Conservation (phyloP, 2,797 vertebrate species). For the Falco cherrug region DNA sequence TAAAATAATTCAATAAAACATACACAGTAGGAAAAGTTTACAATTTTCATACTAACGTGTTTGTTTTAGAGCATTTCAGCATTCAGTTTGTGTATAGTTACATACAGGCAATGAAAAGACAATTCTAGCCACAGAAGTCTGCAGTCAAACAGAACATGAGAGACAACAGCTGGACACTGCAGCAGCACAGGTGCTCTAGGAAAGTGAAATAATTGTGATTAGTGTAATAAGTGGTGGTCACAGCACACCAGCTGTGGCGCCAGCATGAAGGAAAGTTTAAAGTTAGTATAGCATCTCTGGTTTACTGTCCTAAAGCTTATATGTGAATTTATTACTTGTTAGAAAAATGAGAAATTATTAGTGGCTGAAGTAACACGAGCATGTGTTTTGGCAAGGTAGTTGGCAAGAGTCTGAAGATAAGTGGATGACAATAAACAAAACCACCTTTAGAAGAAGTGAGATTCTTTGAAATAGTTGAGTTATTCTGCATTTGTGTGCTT, state of each 20-base stretch:
- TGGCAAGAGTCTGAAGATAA: not conserved
- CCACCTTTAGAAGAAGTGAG: not conserved
- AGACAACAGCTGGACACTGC: constrained; percentile 31
- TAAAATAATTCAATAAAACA: too few species aligned
- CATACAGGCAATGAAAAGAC: not conserved
- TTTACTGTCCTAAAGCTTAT: not conserved
- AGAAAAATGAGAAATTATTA: not conserved
- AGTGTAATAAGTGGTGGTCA: not conserved
- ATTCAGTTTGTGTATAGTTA: not conserved
- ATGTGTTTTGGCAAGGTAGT: not conserved
- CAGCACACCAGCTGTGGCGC: constrained; percentile 15
- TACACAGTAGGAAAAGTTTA: too few species aligned
- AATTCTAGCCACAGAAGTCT: not conserved
- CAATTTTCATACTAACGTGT: too few species aligned
- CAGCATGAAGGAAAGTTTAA: not conserved
- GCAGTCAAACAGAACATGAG: not conserved
- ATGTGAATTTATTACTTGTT: not conserved
- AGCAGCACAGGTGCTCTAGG: not conserved
- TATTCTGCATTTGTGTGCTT: not conserved
- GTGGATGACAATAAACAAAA: not conserved
- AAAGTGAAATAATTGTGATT: not conserved
- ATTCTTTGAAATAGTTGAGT: not conserved
- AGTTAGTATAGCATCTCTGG: not conserved
- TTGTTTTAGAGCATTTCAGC: not conserved
- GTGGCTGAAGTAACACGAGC: not conserved